These are phyloP conservation scores for Gallinago paraguaiae DNA, from an alignment of 2,113 vertebrate genomes.

Conservation along the genomic window DNA sequence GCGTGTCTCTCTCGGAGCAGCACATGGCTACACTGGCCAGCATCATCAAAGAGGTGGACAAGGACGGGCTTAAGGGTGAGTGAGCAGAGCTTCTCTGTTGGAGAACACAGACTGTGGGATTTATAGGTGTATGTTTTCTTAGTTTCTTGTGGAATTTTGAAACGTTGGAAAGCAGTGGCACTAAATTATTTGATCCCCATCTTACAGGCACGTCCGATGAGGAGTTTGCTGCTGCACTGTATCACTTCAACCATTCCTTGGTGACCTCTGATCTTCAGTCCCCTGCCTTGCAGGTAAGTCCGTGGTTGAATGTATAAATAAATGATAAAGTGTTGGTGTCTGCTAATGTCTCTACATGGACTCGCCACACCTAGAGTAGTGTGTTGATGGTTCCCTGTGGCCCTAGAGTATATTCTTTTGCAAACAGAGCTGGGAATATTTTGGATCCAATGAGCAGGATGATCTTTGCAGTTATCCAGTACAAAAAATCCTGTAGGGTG, in stretches of 20 bases:
- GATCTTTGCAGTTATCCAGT: not conserved
- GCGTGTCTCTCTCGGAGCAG: slow-evolving; percentile 93
- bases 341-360: fast-evolving
- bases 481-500: not conserved
- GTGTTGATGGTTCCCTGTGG: not conserved
- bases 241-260: slow-evolving; percentile 97
- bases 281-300: slow-evolving; percentile 88
- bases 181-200: not conserved
- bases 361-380: not conserved
- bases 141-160: not conserved
- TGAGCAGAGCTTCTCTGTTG: not conserved
- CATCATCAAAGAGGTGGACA: slow-evolving; percentile 99
- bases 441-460: not conserved
- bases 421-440: not conserved
- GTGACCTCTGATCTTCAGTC: slow-evolving; percentile 97
- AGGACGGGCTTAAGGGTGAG: slow-evolving; percentile 92
- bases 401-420: not conserved
- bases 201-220: slow-evolving; percentile 90
- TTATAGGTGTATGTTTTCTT: not conserved
- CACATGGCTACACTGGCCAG: slow-evolving; percentile 96
- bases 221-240: slow-evolving; percentile 93
- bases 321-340: not conserved
- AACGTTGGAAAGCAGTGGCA: not conserved
- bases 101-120: not conserved
- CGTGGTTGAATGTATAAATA: not conserved